Conservation (phyloP, 2,888 invertebrate genomes). For the Cantharis flavilabris region DNA sequence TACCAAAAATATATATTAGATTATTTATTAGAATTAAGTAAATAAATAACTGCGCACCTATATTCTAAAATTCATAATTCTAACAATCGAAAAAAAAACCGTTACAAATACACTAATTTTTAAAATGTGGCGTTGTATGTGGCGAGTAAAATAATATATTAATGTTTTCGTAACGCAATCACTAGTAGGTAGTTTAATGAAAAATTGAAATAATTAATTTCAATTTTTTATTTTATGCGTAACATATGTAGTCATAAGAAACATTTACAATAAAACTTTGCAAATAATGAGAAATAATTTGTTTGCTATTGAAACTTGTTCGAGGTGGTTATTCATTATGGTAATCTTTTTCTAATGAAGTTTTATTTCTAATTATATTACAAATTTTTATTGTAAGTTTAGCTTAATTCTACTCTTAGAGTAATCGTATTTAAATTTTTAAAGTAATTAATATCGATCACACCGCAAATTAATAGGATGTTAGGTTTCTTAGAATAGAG, state of each 20-base stretch:
- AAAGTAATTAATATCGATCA: neutral
- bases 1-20: conserved; percentile 10
- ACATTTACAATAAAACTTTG: neutral
- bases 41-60: conserved; percentile 35
- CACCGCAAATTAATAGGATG: neutral
- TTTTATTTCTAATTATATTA: neutral
- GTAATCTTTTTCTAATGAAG: neutral
- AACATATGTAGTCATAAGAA: neutral
- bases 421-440: neutral
- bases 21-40: conserved; percentile 13
- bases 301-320: neutral
- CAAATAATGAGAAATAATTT: neutral
- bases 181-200: neutral
- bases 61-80: conserved; percentile 43
- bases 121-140: neutral
- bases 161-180: neutral
- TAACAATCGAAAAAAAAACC: conserved; percentile 36
- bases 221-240: neutral
- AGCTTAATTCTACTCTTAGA: neutral
- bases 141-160: neutral
- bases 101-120: neutral
- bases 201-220: neutral
- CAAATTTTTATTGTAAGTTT: neutral
- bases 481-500: neutral
- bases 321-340: neutral